A percentile compares a stretch with the other conserved stretches of the same genome.
phyloP scores from a whole-genome alignment of 2,113 vertebrate genomes.

The Pachyramphus minor region DNA sequence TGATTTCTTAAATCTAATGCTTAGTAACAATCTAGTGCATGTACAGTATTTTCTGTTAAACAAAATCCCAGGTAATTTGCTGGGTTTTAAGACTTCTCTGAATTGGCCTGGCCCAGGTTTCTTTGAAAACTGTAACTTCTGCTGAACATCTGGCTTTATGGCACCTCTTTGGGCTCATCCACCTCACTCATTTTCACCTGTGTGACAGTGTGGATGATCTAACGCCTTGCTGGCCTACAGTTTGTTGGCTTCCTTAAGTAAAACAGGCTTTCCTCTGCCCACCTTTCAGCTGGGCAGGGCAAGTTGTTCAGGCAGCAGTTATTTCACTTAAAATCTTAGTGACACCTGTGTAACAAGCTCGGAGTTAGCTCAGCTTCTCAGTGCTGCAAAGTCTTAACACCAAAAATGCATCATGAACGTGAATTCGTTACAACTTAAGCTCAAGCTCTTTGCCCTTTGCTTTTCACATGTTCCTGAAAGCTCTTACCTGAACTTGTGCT shows the following conservation, averaged over 20 bases:
- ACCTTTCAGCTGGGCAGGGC: neutral
- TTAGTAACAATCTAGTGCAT: neutral
- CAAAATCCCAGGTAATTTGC: neutral
- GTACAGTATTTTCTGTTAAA: neutral
- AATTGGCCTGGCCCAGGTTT: neutral
- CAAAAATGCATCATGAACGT: neutral
- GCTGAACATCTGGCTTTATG: neutral
- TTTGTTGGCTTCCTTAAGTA: neutral
- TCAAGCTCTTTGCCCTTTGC: neutral
- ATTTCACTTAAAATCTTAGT: neutral
- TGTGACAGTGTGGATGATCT: neutral
- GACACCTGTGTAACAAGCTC: neutral
- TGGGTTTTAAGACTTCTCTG: neutral
- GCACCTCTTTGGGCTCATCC: no score
- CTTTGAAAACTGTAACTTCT: neutral
- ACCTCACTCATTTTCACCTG: accelerated
- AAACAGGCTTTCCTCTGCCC: neutral
- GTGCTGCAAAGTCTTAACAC: accelerated
- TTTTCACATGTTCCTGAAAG: neutral
- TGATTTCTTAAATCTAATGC: neutral
- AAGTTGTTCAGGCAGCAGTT: neutral
- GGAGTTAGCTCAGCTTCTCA: neutral
- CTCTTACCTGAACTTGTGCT: neutral
- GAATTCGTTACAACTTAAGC: neutral
- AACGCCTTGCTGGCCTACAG: neutral